A percentile compares a stretch with the other conserved stretches of the same genome.
Conservation (phyloP, 2,113 vertebrate species). For the Eleginops maclovinus region DNA sequence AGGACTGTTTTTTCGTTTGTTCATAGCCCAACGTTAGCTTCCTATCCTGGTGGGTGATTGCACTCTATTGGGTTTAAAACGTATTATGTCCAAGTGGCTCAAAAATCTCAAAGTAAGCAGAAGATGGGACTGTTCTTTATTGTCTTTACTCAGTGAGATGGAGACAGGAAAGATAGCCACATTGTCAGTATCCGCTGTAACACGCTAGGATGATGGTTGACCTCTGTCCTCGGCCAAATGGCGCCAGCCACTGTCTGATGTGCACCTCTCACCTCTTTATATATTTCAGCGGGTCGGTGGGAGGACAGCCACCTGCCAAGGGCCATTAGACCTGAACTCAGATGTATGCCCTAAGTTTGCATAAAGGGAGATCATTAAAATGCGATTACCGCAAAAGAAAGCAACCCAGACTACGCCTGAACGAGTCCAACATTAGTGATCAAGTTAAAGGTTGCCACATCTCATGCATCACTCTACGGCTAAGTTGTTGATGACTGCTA, state of each 20-base stretch:
- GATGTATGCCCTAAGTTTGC: constrained; percentile 82
- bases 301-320: constrained; percentile 81
- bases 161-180: neutral
- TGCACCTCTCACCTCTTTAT: constrained; percentile 52
- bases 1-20: too few relatives aligned
- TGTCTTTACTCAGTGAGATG: neutral
- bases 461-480: constrained; percentile 44
- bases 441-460: constrained; percentile 27
- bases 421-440: neutral
- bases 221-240: constrained; percentile 27
- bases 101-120: neutral
- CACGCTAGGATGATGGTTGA: neutral
- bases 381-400: constrained; percentile 82
- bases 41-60: too few relatives aligned
- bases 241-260: constrained; percentile 33
- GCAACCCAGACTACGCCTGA: neutral
- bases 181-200: neutral
- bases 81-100: neutral
- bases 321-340: constrained; percentile 74
- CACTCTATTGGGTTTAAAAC: too few relatives aligned
- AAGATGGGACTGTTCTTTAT: neutral
- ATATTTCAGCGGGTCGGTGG: constrained; percentile 48
- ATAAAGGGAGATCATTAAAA: constrained; percentile 87
- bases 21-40: too few relatives aligned
- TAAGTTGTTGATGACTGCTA: constrained; percentile 40